These are phyloP conservation scores for Drosophila arizonae DNA, from an alignment of 1,140 invertebrate species.

Conservation along the genomic window DNA sequence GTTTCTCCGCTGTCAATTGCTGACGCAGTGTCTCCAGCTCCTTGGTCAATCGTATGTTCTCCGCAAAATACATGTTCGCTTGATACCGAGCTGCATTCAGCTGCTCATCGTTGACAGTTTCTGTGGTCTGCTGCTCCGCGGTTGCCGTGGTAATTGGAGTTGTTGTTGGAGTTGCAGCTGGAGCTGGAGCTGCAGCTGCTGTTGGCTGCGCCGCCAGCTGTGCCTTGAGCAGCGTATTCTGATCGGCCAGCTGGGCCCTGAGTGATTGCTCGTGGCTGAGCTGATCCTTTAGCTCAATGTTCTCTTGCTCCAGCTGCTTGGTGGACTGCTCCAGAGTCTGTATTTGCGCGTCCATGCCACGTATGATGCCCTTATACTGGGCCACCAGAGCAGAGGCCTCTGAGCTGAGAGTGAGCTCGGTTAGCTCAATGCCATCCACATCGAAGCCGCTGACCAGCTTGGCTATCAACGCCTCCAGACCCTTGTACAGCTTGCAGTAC, in stretches of 20 bases:
- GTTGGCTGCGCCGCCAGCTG: constrained; percentile 83
- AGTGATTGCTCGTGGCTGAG: constrained; percentile 87
- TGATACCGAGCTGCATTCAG: constrained; percentile 70
- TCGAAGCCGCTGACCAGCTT: constrained; percentile 77
- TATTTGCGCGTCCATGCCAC: constrained; percentile 92
- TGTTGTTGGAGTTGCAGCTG: neutral
- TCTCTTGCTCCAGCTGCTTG: constrained; percentile 84
- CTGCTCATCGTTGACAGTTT: constrained; percentile 43
- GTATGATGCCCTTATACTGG: constrained; percentile 95
- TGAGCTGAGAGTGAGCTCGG: constrained; percentile 83
- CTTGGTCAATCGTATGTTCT: constrained; percentile 80
- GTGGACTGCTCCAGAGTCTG: constrained; percentile 85
- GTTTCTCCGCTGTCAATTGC: constrained; percentile 56
- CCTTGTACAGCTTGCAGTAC: constrained; percentile 95
- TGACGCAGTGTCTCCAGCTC: constrained; percentile 78
- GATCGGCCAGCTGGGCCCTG: constrained; percentile 91
- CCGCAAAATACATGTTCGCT: constrained; percentile 75
- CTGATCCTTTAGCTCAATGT: constrained; percentile 85
- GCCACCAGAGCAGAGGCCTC: constrained; percentile 86
- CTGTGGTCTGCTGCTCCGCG: constrained; percentile 23
- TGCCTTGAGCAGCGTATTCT: constrained; percentile 93
- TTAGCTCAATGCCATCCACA: constrained; percentile 83
- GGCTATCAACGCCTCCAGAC: constrained; percentile 85
- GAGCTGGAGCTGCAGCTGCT: constrained; percentile 9
- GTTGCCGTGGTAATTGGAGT: constrained; percentile 2